Evolutionary conservation across 37 sponge, comb jelly and placozoan genomes (phyloP), one percentile per base, ranked within the genome.

Genomic region (Aplysina aerophoba): DNA sequence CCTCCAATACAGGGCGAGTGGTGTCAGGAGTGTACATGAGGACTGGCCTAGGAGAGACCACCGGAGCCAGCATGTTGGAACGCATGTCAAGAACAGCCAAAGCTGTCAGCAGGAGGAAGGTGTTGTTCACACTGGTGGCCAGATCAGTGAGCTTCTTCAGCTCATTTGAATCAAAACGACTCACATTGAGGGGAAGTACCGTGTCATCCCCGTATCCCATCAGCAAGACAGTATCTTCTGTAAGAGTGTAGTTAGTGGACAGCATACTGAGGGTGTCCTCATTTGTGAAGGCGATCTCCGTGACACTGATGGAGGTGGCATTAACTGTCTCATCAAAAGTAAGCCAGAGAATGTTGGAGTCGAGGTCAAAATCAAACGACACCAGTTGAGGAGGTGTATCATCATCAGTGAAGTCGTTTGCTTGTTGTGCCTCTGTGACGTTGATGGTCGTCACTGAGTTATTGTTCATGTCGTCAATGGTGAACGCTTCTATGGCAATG

Each of bases 291-390:
- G 87, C 73, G 40, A 95, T 79, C 35, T 82, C 55, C 13, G 79
- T 31, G 37, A 72, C 72, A 30, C 82, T 67, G 3, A 95, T 88
- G 12, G 85, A 87, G 4, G 79, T 66, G 13, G 85, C 79, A 17
- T 68, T 62, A 67, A 92, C 85, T 22, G 95, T 95, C 77, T 95
- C 95, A 61, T 77, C 73, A 55, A 95, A 95, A 50, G 93, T 92
- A 40, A 95, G 74, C 90, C 86, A 85, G 36, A 96, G 71, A 16
- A 93, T 85, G 28, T 44, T 65, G 19, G 80, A 36, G 44, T 74
- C 86, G 30, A 79, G 19, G 79, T 96, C 94, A 25, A 96, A 84
- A 71, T 84, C 73, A 63, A 87, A 96, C 4, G 75, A 68, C 22
- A 83, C 38, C 16, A 96, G 89, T 15, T 22, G 24, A 40, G 97